Percentiles rank a stretch among this genome's conserved stretches.
These are phyloP conservation scores for Acronicta aceris DNA, from an alignment of 2,888 invertebrate species.

Conservation along the genomic window DNA sequence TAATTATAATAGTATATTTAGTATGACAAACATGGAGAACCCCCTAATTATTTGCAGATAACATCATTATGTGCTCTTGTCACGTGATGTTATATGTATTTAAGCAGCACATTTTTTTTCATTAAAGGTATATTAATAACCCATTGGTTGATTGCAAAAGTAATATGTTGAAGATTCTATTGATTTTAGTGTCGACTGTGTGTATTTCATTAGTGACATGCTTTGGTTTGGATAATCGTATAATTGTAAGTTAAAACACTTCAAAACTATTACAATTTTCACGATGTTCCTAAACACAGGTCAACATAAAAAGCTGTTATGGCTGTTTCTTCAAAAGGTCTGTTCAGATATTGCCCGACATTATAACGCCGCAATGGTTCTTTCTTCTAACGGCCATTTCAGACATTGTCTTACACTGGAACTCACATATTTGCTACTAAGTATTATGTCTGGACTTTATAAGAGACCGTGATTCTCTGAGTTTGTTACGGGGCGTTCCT, in stretches of 20 bases:
- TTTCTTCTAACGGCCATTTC: too few relatives aligned
- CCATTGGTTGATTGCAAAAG: neutral
- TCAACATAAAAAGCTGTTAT: too few relatives aligned
- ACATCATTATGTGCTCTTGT: conserved; percentile 20
- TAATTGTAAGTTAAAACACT: conserved; percentile 24
- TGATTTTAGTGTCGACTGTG: neutral
- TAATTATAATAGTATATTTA: too few relatives aligned
- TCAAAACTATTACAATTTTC: neutral
- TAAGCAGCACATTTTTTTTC: conserved; percentile 6
- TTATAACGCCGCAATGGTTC: too few relatives aligned
- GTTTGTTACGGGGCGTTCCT: too few relatives aligned
- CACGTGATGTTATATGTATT: conserved; percentile 15
- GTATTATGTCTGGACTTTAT: too few relatives aligned
- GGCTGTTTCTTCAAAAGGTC: too few relatives aligned
- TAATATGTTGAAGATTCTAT: conserved; percentile 15
- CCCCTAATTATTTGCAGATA: conserved; percentile 22
- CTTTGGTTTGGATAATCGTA: neutral
- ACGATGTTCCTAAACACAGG: too few relatives aligned
- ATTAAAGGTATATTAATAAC: neutral
- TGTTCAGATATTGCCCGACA: too few relatives aligned
- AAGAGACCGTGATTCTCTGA: too few relatives aligned
- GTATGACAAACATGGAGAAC: neutral
- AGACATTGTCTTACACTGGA: too few relatives aligned
- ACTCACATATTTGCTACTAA: too few relatives aligned
- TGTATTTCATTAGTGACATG: conserved; percentile 10